These are phyloP conservation scores for Cyclina sinensis DNA, from an alignment of 1,140 invertebrate genomes.

Conservation along the genomic window DNA sequence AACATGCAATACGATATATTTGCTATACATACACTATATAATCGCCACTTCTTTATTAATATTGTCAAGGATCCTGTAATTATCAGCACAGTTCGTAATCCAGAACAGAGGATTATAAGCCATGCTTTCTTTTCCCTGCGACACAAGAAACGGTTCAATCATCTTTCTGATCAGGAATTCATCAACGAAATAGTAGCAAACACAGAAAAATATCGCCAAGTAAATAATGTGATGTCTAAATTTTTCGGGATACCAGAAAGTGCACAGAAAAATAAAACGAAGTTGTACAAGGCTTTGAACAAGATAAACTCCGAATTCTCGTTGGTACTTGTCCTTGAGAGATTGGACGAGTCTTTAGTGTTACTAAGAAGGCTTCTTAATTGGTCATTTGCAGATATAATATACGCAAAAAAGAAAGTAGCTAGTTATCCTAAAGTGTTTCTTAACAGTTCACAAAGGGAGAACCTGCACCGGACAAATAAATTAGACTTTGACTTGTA, in stretches of 20 bases:
- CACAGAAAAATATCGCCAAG: not conserved
- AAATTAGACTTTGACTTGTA: not conserved
- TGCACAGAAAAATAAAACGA: not conserved
- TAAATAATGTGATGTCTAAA: not conserved
- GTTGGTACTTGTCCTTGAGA: not conserved
- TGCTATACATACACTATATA: not conserved
- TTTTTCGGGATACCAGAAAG: not conserved
- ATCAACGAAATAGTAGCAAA: not conserved
- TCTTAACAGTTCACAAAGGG: not conserved
- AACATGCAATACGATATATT: not conserved
- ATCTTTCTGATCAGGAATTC: not conserved
- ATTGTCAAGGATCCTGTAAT: not conserved
- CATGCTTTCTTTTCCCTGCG: not conserved
- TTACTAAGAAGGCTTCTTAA: slow-evolving; percentile 17
- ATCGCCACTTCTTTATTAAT: not conserved
- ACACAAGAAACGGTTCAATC: not conserved
- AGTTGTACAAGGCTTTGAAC: not conserved
- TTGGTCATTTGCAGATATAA: slow-evolving; percentile 4
- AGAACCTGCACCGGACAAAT: not conserved
- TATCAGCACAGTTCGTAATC: not conserved
- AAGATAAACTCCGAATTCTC: not conserved
- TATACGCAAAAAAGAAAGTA: not conserved
- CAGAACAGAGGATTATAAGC: not conserved
- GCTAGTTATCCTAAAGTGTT: not conserved
- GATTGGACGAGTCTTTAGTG: slow-evolving; percentile 15